Conservation (phyloP, 2,888 invertebrate species). For the Macroteleia sp. region DNA sequence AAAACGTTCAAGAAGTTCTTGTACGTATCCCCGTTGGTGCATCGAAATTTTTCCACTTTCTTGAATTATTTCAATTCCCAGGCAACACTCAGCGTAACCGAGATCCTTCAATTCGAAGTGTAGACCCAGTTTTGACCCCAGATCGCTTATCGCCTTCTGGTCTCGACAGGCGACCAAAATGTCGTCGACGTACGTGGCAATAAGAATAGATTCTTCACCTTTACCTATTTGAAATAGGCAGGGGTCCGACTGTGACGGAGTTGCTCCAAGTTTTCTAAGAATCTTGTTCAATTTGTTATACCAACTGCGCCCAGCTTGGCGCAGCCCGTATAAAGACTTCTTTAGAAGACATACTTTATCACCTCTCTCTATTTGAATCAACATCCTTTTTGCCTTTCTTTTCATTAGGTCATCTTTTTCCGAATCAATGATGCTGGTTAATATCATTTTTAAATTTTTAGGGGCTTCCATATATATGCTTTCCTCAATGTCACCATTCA, state of each 20-base stretch:
- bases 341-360: background rate
- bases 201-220: background rate
- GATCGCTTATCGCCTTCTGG: background rate
- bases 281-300: background rate
- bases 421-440: background rate
- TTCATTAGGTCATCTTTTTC: background rate
- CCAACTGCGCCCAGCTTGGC: background rate
- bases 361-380: background rate
- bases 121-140: background rate
- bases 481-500: constrained; percentile 1
- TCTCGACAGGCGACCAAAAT: background rate
- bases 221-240: background rate
- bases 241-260: constrained; percentile 1
- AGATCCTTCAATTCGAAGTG: constrained; percentile 1
- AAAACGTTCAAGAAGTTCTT: background rate
- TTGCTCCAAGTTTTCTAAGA: background rate
- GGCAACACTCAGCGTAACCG: background rate
- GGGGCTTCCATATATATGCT: background rate
- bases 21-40: background rate
- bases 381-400: background rate
- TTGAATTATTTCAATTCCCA: too few relatives aligned
- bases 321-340: background rate
- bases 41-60: background rate
- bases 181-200: constrained; percentile 2
- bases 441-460: background rate